Conservation (phyloP, 2,113 vertebrate species). For the Megaleporinus macrocephalus region DNA sequence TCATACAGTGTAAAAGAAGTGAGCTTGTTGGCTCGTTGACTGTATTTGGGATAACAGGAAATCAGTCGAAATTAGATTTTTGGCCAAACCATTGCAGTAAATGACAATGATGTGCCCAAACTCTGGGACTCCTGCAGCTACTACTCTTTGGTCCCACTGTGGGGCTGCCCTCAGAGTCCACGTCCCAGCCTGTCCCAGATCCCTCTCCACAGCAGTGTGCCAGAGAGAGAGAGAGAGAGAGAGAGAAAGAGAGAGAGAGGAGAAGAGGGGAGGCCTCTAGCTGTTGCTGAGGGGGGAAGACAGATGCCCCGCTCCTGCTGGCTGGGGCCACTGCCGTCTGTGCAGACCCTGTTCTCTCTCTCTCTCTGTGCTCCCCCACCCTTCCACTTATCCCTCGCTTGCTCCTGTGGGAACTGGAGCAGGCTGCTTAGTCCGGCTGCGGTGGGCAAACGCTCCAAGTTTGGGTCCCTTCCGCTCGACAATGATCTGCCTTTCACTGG, state of each 20-base stretch:
- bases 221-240: conserved; percentile 3
- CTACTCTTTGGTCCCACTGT: conserved; percentile 34
- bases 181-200: conserved; percentile 35
- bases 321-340: conserved; percentile 70
- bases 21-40: neutral
- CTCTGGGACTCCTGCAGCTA: conserved; percentile 1
- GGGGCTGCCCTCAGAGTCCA: neutral
- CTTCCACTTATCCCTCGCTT: conserved; percentile 36
- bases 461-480: conserved; percentile 35
- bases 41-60: neutral
- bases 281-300: conserved; percentile 64
- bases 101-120: neutral
- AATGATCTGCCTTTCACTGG: conserved; percentile 43
- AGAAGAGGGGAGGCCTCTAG: conserved; percentile 59
- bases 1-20: neutral
- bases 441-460: conserved; percentile 36
- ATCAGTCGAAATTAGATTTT: neutral
- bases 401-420: conserved; percentile 39
- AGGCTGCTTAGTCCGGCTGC: conserved; percentile 39
- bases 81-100: neutral
- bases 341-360: conserved; percentile 62
- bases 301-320: conserved; percentile 78
- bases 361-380: conserved; percentile 40
- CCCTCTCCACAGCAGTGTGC: neutral
- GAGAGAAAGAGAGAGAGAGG: conserved; percentile 5